Conservation (phyloP, 2,113 vertebrate species). For the Osmerus eperlanus region DNA sequence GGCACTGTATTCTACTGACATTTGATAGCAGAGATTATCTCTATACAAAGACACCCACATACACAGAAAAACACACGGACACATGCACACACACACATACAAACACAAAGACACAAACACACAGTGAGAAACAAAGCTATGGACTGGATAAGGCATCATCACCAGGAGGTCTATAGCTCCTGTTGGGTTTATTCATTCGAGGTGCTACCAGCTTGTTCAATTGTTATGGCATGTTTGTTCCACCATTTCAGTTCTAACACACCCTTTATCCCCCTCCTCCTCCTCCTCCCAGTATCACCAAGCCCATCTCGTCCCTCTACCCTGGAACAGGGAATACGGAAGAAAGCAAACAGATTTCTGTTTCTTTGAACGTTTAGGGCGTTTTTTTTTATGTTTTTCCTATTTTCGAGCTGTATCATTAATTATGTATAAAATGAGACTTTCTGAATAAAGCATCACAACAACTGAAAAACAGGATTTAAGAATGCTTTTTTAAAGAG, state of each 20-base stretch:
- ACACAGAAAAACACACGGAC: slow-evolving; percentile 18
- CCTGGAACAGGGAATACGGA: slow-evolving; percentile 35
- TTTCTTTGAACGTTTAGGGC: slow-evolving; percentile 48
- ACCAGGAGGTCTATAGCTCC: slow-evolving; percentile 40
- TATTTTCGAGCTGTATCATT: slow-evolving; percentile 41
- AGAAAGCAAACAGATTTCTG: slow-evolving; percentile 34
- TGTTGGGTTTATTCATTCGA: slow-evolving; percentile 40
- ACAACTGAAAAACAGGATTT: slow-evolving; percentile 35
- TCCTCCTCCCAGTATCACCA: slow-evolving; percentile 21
- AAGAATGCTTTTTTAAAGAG: slow-evolving; percentile 30
- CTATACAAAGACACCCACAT: background rate
- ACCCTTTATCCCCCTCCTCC: background rate
- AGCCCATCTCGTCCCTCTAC: slow-evolving; percentile 30
- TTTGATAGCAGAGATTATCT: too few relatives aligned
- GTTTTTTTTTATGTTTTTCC: slow-evolving; percentile 19
- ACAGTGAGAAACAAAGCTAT: background rate
- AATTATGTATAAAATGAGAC: slow-evolving; percentile 58
- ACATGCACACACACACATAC: slow-evolving; percentile 13
- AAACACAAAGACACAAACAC: background rate
- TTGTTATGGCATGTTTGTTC: slow-evolving; percentile 48
- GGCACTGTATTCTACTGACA: too few relatives aligned
- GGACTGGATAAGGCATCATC: slow-evolving; percentile 7
- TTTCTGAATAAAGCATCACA: slow-evolving; percentile 56
- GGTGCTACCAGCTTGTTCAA: slow-evolving; percentile 42
- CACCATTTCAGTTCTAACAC: slow-evolving; percentile 52